phyloP scores from a whole-genome alignment of 2,888 invertebrate genomes.

The Pseudococcus longispinus region DNA sequence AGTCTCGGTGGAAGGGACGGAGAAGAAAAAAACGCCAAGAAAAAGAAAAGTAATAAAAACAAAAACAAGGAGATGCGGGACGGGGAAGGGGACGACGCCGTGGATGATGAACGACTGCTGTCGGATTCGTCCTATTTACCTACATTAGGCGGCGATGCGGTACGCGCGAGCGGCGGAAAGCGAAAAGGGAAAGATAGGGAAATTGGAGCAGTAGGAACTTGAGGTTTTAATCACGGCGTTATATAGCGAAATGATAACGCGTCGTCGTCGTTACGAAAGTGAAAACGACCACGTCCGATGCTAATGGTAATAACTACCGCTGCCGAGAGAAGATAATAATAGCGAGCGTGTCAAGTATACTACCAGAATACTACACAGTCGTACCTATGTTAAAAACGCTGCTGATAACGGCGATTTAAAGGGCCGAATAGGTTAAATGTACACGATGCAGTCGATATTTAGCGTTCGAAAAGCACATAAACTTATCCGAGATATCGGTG shows the following conservation, averaged over 20 bases:
- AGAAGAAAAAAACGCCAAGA: conserved; percentile 22
- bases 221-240: conserved; percentile 37
- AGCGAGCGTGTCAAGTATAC: conserved; percentile 33
- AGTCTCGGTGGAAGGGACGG: neutral
- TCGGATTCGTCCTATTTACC: conserved; percentile 56
- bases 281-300: conserved; percentile 45
- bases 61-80: neutral
- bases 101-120: conserved; percentile 53
- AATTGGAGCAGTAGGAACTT: conserved; percentile 56
- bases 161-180: neutral
- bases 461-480: neutral
- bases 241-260: conserved; percentile 41
- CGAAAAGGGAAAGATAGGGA: conserved; percentile 49
- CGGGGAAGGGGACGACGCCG: neutral
- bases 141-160: conserved; percentile 37
- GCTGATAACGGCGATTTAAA: conserved; percentile 3
- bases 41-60: conserved; percentile 46
- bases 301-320: conserved; percentile 34
- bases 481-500: neutral
- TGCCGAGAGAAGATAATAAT: conserved; percentile 27
- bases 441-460: neutral
- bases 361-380: neutral
- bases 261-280: conserved; percentile 50
- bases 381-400: neutral
- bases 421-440: neutral